A percentile compares a stretch with the other conserved stretches of the same genome.
These are phyloP conservation scores for Mayetiola destructor DNA, from an alignment of 2,888 invertebrate genomes.

Conservation along the genomic window DNA sequence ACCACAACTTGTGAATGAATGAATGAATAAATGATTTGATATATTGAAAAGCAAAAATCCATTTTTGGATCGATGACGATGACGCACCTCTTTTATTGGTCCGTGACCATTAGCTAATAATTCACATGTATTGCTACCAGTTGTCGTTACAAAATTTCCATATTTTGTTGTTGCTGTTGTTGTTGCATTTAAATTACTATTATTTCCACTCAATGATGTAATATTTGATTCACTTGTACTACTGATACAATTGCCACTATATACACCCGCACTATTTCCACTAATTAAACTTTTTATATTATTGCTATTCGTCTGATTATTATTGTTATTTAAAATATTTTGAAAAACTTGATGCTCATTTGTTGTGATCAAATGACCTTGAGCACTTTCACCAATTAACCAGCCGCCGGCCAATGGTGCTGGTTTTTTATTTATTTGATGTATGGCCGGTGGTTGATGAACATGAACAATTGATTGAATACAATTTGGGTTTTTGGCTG, in stretches of 20 bases:
- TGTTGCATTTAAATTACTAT: neutral
- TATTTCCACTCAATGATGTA: neutral
- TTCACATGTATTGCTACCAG: constrained; percentile 29
- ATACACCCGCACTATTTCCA: constrained; percentile 2
- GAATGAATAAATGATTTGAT: neutral
- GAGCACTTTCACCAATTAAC: constrained; percentile 12
- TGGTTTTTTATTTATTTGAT: neutral
- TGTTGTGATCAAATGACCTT: neutral
- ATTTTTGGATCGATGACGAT: neutral
- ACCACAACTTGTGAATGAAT: neutral
- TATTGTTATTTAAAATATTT: constrained; percentile 14
- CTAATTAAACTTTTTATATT: constrained; percentile 18
- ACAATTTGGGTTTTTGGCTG: neutral
- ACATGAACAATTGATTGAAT: constrained; percentile 11
- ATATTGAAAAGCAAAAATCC: neutral
- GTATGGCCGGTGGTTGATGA: neutral
- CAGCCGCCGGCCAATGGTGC: neutral
- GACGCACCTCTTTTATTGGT: constrained; percentile 34
- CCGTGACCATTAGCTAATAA: constrained; percentile 34
- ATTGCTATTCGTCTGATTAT: constrained; percentile 15
- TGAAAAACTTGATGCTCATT: constrained; percentile 11
- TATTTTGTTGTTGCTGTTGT: constrained; percentile 7
- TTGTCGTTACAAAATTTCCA: constrained; percentile 17
- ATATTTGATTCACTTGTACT: constrained; percentile 18
- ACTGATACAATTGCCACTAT: constrained; percentile 14